Percentiles rank a stretch among this genome's conserved stretches.
These are phyloP conservation scores for Philereme transversata DNA, from an alignment of 2,888 invertebrate species.

Conservation along the genomic window DNA sequence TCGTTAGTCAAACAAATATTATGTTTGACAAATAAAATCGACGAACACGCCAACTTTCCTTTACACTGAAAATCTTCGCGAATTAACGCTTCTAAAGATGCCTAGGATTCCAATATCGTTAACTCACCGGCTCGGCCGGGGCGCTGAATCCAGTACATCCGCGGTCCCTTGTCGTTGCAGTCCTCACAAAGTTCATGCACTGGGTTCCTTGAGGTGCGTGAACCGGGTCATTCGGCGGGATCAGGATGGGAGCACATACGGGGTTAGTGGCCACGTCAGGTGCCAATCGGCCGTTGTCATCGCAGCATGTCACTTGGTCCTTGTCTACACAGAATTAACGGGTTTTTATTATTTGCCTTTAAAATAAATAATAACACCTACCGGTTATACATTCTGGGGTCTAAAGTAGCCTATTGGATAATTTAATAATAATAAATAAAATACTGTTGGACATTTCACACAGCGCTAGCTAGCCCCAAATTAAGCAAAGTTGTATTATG, in stretches of 20 bases:
- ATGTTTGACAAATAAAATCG: too few relatives aligned
- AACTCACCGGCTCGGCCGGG: constrained; percentile 88
- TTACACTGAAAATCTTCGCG: too few relatives aligned
- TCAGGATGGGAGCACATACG: constrained; percentile 67
- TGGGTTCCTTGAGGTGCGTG: constrained; percentile 80
- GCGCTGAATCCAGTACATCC: constrained; percentile 85
- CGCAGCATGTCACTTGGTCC: constrained; percentile 65
- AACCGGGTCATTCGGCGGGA: constrained; percentile 67
- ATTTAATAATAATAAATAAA: too few relatives aligned
- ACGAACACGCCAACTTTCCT: too few relatives aligned
- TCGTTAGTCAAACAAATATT: too few relatives aligned
- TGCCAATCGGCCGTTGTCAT: constrained; percentile 63
- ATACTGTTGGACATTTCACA: too few relatives aligned
- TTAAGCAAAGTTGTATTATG: too few relatives aligned
- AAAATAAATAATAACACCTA: too few relatives aligned
- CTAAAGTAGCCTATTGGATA: too few relatives aligned
- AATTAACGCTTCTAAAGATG: too few relatives aligned
- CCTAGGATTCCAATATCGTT: background rate
- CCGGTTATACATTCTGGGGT: too few relatives aligned
- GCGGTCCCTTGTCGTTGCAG: constrained; percentile 86
- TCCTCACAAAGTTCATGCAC: constrained; percentile 90
- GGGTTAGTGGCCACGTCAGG: constrained; percentile 60
- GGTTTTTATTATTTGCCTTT: background rate
- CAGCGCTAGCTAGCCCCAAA: too few relatives aligned
- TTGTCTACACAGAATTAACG: constrained; percentile 51